Evolutionary conservation across 1,140 invertebrate species (phyloP).

Genomic region (Potamilus streckersoni): DNA sequence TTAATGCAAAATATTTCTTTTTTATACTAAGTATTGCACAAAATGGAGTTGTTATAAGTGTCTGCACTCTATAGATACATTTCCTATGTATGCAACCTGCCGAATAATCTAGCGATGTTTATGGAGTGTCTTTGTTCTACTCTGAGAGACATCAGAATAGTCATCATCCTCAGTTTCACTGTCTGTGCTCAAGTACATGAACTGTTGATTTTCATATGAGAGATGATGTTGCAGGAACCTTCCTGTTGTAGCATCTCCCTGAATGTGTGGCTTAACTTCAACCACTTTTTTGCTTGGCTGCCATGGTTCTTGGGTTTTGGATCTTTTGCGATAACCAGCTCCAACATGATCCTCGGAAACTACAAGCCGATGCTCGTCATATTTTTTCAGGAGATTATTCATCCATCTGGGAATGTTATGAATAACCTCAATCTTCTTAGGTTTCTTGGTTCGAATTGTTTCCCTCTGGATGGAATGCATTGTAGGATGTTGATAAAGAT

Average conservation of each 20-base stretch:
- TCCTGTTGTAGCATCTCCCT: conserved; percentile 19
- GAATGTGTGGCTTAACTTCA: conserved; percentile 13
- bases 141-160: conserved; percentile 3
- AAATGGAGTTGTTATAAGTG: too few species aligned
- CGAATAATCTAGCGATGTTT: too few species aligned
- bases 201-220: conserved; percentile 19
- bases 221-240: conserved; percentile 12
- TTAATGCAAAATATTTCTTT: too few species aligned
- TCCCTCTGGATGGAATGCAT: conserved; percentile 24
- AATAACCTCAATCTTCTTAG: neutral
- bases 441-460: neutral
- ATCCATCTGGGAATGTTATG: conserved; percentile 35
- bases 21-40: too few species aligned
- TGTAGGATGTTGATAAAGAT: neutral
- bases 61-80: too few species aligned
- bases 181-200: conserved; percentile 4
- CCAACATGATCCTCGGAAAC: conserved; percentile 14
- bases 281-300: conserved; percentile 18
- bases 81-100: too few species aligned
- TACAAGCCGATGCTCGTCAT: conserved; percentile 16
- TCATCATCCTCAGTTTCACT: conserved; percentile 19
- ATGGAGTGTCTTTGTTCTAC: too few species aligned
- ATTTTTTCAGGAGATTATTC: conserved; percentile 23
- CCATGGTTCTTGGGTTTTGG: conserved; percentile 11
- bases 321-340: conserved; percentile 8